These are phyloP conservation scores for Melanotaenia nigrans DNA, from an alignment of 2,797 vertebrate species.

Conservation along the genomic window DNA sequence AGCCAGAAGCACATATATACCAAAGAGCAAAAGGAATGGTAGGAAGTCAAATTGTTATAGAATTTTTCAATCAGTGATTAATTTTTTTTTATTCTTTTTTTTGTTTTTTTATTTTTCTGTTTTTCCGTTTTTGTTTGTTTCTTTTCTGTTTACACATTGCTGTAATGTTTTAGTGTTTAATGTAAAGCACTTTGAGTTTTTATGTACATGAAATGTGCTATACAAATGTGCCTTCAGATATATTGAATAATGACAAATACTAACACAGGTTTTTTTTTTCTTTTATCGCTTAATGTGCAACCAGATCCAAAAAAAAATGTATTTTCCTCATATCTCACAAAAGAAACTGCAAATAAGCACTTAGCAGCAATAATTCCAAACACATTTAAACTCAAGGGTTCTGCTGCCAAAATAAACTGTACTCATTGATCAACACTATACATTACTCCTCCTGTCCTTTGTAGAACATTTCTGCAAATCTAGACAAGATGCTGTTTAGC, in stretches of 20 bases:
- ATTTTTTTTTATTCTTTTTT: too few species aligned
- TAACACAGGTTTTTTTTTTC: constrained; percentile 19
- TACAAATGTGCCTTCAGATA: not conserved
- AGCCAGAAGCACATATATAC: not conserved
- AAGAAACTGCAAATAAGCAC: constrained; percentile 50
- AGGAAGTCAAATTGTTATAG: constrained; percentile 4
- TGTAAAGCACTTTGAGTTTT: too few species aligned
- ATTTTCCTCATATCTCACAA: constrained; percentile 31
- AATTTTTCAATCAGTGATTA: constrained; percentile 20
- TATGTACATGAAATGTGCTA: too few species aligned
- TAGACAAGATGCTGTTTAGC: constrained; percentile 52
- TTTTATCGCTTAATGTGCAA: constrained; percentile 9
- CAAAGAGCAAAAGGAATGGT: constrained; percentile 13
- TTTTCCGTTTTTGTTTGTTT: too few species aligned
- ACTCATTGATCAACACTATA: constrained; percentile 67
- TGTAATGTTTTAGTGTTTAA: too few species aligned
- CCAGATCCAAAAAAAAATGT: constrained; percentile 34
- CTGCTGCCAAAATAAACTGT: constrained; percentile 63
- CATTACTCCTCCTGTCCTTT: constrained; percentile 55
- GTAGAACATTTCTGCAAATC: constrained; percentile 57
- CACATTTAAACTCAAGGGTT: constrained; percentile 37
- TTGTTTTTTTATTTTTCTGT: too few species aligned
- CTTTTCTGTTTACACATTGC: too few species aligned
- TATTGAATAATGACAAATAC: constrained; percentile 21
- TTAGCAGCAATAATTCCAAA: constrained; percentile 55